Evolutionary conservation across 2,888 invertebrate species (phyloP).

Genomic region (Heliconius ismenius): DNA sequence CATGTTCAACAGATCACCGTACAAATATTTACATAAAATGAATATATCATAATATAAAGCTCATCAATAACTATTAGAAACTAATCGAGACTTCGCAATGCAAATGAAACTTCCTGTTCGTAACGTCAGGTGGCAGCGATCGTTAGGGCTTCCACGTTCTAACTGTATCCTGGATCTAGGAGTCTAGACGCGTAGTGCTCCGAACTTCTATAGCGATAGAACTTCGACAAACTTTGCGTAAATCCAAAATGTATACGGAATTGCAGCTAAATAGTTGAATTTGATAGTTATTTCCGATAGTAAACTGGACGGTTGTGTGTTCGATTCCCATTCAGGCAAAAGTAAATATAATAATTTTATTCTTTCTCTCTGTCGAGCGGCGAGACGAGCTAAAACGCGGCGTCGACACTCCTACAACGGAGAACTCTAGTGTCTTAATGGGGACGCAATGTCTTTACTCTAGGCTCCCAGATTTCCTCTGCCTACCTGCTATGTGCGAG

Average conservation of each 20-base stretch:
- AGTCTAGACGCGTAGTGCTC: constrained; percentile 26
- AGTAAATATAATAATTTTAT: no score
- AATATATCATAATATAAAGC: neutral
- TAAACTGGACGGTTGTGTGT: neutral
- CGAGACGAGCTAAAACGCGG: no score
- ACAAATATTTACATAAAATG: neutral
- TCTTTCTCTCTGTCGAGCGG: no score
- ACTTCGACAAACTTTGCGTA: constrained; percentile 23
- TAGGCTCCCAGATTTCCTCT: no score
- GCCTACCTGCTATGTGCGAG: no score
- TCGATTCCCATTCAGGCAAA: neutral
- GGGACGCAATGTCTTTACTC: no score
- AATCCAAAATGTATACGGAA: constrained; percentile 25
- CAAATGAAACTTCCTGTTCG: constrained; percentile 19
- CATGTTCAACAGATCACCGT: neutral
- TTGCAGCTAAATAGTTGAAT: constrained; percentile 27
- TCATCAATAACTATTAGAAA: constrained; percentile 20
- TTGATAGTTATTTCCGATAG: neutral
- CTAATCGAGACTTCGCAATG: constrained; percentile 21
- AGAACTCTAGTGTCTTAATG: rapidly evolving
- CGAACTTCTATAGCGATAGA: constrained; percentile 25
- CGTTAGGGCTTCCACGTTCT: constrained; percentile 30
- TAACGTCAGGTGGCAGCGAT: constrained; percentile 23
- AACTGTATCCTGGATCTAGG: constrained; percentile 27
- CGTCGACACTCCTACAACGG: no score